These are phyloP conservation scores for Phrynosoma platyrhinos DNA, from an alignment of 2,113 vertebrate genomes.

Conservation along the genomic window DNA sequence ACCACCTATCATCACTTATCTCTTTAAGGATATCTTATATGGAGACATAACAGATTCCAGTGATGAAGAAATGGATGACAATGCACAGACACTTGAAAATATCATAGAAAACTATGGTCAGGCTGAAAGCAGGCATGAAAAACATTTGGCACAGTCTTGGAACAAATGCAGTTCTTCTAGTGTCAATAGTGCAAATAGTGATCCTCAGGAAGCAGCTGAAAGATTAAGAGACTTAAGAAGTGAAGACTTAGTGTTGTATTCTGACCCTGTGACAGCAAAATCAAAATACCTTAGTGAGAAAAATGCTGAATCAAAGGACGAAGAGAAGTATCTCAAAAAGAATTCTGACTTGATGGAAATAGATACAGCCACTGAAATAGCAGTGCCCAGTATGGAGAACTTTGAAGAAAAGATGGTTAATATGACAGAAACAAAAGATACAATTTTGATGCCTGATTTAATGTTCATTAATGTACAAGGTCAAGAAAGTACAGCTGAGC, in stretches of 20 bases:
- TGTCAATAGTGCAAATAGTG: not conserved
- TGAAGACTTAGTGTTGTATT: not conserved
- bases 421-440: not conserved
- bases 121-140: not conserved
- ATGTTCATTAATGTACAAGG: not conserved
- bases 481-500: not conserved
- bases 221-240: not conserved
- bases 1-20: constrained; percentile 21
- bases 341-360: not conserved
- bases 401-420: not conserved
- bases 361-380: not conserved
- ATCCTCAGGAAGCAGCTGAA: not conserved
- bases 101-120: constrained; percentile 46
- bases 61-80: constrained; percentile 62
- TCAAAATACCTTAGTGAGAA: constrained; percentile 15
- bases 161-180: not conserved
- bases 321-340: not conserved
- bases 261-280: not conserved
- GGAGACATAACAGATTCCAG: constrained; percentile 75
- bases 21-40: constrained; percentile 72
- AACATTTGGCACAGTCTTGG: not conserved
- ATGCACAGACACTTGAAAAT: constrained; percentile 24
- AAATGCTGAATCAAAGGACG: constrained; percentile 12
- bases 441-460: not conserved
- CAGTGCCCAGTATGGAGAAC: not conserved